Conservation (phyloP, 2,797 vertebrate genomes). For the Champsocephalus esox region DNA sequence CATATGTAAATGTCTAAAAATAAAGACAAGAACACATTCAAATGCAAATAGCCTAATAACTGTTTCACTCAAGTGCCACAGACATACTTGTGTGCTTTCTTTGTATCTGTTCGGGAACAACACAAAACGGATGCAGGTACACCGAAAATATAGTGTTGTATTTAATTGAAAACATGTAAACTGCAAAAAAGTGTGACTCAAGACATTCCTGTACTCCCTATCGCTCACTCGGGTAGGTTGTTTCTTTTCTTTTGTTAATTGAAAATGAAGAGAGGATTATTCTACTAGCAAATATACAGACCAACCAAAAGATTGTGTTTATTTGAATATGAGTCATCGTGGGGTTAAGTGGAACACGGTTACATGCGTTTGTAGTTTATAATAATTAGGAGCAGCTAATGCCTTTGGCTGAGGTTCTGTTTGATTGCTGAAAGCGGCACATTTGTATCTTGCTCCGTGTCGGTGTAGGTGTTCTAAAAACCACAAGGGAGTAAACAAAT, state of each 20-base stretch:
- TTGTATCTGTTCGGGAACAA: conserved; percentile 12
- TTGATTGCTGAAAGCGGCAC: conserved; percentile 31
- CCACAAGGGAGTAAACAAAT: conserved; percentile 43
- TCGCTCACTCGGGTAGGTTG: too few species aligned
- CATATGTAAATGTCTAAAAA: conserved; percentile 67
- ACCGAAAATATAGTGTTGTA: conserved; percentile 12
- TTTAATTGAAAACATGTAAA: conserved; percentile 39
- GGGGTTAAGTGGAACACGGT: conserved; percentile 39
- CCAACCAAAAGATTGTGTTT: not conserved
- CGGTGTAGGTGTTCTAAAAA: conserved; percentile 54
- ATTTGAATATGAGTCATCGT: conserved; percentile 26
- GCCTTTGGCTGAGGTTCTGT: conserved; percentile 53
- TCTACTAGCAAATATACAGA: not conserved
- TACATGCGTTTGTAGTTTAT: conserved; percentile 27
- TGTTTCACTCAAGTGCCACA: conserved; percentile 11
- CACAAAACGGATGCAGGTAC: not conserved
- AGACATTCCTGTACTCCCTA: too few species aligned
- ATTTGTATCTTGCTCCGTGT: conserved; percentile 25
- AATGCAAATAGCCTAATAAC: conserved; percentile 59
- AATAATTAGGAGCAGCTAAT: conserved; percentile 47
- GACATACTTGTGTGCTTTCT: conserved; percentile 15
- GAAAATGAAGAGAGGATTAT: conserved; percentile 13
- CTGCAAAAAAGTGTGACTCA: not conserved
- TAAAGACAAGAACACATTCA: conserved; percentile 57
- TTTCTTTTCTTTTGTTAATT: conserved; percentile 3